These are phyloP conservation scores for Pseudococcus jackbeardsleyi DNA, from an alignment of 2,888 invertebrate species.

Conservation along the genomic window DNA sequence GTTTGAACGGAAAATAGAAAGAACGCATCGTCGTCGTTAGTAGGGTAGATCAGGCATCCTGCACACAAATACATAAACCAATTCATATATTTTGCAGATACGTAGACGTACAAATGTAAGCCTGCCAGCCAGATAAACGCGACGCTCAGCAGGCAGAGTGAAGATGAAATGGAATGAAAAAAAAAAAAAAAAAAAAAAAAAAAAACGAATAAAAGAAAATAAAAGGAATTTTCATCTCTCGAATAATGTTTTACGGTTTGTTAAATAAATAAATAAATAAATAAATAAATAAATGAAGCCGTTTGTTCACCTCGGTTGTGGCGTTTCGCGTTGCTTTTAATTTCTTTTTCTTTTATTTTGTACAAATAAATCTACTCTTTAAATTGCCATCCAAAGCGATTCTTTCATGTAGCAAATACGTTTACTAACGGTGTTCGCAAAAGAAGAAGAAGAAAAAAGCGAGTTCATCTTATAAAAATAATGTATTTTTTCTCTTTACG, in stretches of 20 bases:
- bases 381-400: slow-evolving; percentile 37
- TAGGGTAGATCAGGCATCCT: no score
- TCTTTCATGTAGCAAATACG: slow-evolving; percentile 28
- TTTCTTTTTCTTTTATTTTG: slow-evolving; percentile 36
- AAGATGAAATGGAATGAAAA: background rate
- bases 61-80: no score
- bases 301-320: slow-evolving; percentile 40
- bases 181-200: background rate
- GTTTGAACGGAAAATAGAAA: no score
- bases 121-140: slow-evolving; percentile 1
- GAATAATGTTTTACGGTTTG: slow-evolving; percentile 51
- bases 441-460: background rate
- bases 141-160: background rate
- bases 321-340: slow-evolving; percentile 45
- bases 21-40: no score
- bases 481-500: background rate
- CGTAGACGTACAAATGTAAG: background rate
- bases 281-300: background rate
- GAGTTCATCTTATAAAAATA: background rate
- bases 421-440: background rate
- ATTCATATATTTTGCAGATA: no score
- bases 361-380: slow-evolving; percentile 35
- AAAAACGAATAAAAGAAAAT: background rate
- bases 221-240: slow-evolving; percentile 39
- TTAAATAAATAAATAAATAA: slow-evolving; percentile 42